Conservation (phyloP, 2,797 vertebrate genomes). For the Scyliorhinus canicula region DNA sequence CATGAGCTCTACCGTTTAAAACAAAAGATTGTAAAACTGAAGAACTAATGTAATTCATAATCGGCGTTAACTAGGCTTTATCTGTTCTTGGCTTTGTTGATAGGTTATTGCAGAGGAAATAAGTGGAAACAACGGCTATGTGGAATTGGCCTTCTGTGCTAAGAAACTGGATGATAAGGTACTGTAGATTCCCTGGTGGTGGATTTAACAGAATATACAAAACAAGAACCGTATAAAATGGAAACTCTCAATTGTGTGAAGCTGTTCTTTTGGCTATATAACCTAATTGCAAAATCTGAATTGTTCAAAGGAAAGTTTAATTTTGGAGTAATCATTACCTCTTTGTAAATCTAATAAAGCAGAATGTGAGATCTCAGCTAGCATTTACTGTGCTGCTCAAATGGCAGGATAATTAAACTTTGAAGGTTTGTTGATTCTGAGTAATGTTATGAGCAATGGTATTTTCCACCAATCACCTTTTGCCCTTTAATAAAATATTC, state of each 20-base stretch:
- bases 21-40: conserved; percentile 5
- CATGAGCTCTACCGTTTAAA: background rate
- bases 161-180: conserved; percentile 94
- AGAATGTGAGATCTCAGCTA: background rate
- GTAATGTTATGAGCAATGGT: background rate
- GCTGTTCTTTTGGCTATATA: background rate
- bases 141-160: conserved; percentile 83
- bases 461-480: background rate
- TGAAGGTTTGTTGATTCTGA: background rate
- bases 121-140: conserved; percentile 87
- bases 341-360: background rate
- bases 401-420: background rate
- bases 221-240: background rate
- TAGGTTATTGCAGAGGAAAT: conserved; percentile 91
- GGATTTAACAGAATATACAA: background rate
- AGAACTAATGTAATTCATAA: background rate
- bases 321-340: background rate
- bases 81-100: conserved; percentile 38
- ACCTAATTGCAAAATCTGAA: background rate
- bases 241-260: background rate
- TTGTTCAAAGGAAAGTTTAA: background rate
- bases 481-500: background rate
- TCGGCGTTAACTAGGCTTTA: background rate
- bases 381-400: background rate
- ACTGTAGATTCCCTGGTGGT: background rate